These are phyloP conservation scores for Tyrannus savana DNA, from an alignment of 2,113 vertebrate species.

Conservation along the genomic window DNA sequence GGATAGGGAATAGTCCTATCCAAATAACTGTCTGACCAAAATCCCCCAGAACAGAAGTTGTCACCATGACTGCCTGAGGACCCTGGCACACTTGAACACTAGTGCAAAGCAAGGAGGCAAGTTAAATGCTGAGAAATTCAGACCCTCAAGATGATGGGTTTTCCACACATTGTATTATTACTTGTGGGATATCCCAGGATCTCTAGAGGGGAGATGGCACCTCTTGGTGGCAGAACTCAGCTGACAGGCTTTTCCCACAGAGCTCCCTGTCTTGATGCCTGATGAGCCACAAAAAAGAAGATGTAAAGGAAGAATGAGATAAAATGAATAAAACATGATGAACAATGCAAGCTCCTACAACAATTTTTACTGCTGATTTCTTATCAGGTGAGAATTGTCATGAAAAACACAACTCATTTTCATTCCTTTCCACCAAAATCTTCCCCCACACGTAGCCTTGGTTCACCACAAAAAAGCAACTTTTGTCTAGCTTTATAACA, in stretches of 20 bases:
- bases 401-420: neutral
- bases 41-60: neutral
- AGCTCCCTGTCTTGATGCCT: neutral
- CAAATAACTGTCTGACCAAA: neutral
- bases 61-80: neutral
- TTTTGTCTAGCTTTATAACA: neutral
- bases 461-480: neutral
- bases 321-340: neutral
- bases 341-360: neutral
- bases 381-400: neutral
- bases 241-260: neutral
- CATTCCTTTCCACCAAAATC: neutral
- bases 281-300: neutral
- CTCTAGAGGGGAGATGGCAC: neutral
- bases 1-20: neutral
- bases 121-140: neutral
- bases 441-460: neutral
- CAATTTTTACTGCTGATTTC: neutral
- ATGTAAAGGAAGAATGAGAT: neutral
- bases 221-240: neutral
- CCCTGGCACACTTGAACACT: fast-evolving
- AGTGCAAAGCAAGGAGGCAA: neutral
- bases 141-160: neutral
- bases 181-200: neutral
- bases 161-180: neutral